phyloP scores from a whole-genome alignment of 1,140 invertebrate genomes.

The Drosophila asahinai region DNA sequence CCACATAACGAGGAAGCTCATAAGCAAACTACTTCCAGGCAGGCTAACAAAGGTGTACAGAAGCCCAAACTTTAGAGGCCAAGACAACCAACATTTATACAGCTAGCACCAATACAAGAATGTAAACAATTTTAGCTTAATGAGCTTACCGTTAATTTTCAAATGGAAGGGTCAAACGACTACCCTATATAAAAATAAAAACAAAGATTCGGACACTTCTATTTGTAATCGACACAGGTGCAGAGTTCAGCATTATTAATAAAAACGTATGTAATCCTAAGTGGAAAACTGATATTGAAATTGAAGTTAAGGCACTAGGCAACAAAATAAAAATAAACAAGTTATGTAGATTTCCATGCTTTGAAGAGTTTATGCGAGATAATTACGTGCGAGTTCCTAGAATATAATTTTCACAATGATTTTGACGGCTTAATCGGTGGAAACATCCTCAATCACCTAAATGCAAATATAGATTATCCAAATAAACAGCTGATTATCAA shows the following conservation, averaged over 20 bases:
- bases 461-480: slow-evolving; percentile 5
- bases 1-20: neutral
- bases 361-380: slow-evolving; percentile 5
- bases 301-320: slow-evolving; percentile 1
- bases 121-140: no score
- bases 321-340: slow-evolving; percentile 12
- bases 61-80: no score
- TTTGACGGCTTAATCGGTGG: slow-evolving; percentile 6
- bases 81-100: no score
- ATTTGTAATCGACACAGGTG: slow-evolving; percentile 18
- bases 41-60: neutral
- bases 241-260: slow-evolving; percentile 16
- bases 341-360: slow-evolving; percentile 10
- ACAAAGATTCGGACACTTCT: neutral
- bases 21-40: neutral
- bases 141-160: no score
- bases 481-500: neutral
- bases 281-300: slow-evolving; percentile 14
- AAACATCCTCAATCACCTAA: slow-evolving; percentile 14
- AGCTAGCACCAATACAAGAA: no score
- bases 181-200: slow-evolving; percentile 28
- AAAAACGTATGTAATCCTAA: slow-evolving; percentile 11
- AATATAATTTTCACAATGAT: slow-evolving; percentile 20
- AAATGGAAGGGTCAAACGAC: neutral
- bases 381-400: slow-evolving; percentile 17